Conservation (phyloP, 1,140 invertebrate genomes). For the Ericerus pela region DNA sequence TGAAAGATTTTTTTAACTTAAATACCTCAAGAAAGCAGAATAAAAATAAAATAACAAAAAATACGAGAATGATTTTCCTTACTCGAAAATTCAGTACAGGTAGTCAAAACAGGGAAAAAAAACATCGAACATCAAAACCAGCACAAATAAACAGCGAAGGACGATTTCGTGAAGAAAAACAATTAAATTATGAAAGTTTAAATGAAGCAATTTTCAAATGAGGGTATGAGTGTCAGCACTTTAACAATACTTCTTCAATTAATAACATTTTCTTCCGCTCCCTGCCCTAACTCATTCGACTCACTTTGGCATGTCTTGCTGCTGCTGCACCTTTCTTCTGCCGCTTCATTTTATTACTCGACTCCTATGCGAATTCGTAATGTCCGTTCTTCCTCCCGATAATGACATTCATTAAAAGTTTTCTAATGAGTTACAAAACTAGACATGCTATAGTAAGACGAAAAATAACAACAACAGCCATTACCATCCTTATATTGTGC, state of each 20-base stretch:
- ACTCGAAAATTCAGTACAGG: no score
- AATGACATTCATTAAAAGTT: conserved; percentile 12
- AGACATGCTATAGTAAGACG: conserved; percentile 3
- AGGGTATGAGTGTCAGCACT: conserved; percentile 10
- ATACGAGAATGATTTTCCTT: no score
- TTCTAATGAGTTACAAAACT: conserved; percentile 5
- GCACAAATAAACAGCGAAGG: no score
- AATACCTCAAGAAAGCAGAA: no score
- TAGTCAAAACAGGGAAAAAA: no score
- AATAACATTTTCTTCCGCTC: not conserved
- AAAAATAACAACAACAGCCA: no score
- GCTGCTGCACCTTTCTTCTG: not conserved
- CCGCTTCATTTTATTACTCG: no score
- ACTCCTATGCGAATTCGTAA: not conserved
- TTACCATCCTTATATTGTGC: no score
- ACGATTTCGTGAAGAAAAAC: not conserved
- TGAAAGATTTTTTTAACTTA: no score
- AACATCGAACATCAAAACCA: no score
- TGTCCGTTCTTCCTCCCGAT: not conserved
- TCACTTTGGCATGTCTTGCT: no score
- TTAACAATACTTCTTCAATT: conserved; percentile 8
- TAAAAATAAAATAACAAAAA: no score
- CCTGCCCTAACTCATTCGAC: not conserved
- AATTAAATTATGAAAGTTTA: conserved; percentile 12
- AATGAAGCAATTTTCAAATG: conserved; percentile 12